A percentile compares a stretch with the other conserved stretches of the same genome.
phyloP scores from a whole-genome alignment of 2,113 vertebrate genomes.

The Hydrochoerus hydrochaeris region DNA sequence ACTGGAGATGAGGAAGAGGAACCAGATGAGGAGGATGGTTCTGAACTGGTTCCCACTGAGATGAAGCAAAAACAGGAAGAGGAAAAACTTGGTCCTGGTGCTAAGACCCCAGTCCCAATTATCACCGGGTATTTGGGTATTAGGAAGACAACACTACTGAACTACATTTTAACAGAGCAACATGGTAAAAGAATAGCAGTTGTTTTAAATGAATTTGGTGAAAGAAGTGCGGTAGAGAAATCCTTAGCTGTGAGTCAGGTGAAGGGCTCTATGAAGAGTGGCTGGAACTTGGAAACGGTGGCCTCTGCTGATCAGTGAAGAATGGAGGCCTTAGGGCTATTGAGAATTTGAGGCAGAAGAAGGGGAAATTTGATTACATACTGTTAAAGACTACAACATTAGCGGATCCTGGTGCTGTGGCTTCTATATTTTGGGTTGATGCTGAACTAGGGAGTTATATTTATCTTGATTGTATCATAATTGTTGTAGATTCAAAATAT shows the following conservation, averaged over 20 bases:
- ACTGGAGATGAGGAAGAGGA: too few relatives aligned
- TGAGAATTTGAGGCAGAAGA: constrained; percentile 98
- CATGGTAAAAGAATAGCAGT: constrained; percentile 97
- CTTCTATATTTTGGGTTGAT: constrained; percentile 99
- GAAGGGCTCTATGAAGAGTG: constrained; percentile 99
- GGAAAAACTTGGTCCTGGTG: too few relatives aligned
- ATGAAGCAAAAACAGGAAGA: too few relatives aligned
- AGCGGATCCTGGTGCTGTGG: constrained; percentile 98
- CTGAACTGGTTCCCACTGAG: too few relatives aligned
- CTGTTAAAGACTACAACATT: constrained; percentile 97
- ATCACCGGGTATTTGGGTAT: constrained; percentile 87
- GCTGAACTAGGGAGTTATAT: constrained; percentile 97
- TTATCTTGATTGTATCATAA: constrained; percentile 94
- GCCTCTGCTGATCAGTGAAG: constrained; percentile 98
- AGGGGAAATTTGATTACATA: constrained; percentile 99
- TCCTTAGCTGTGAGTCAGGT: constrained; percentile 95
- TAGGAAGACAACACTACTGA: constrained; percentile 98
- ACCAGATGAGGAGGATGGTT: too few relatives aligned
- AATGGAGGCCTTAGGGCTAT: constrained; percentile 97
- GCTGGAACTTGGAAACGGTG: constrained; percentile 97
- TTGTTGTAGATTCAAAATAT: too few relatives aligned
- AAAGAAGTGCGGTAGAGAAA: constrained; percentile 98
- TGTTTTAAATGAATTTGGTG: constrained; percentile 98
- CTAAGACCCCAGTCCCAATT: too few relatives aligned
- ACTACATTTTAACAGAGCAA: constrained; percentile 97